Evolutionary conservation across 2,113 vertebrate genomes (phyloP).

Genomic region (Eudorcas thomsonii): DNA sequence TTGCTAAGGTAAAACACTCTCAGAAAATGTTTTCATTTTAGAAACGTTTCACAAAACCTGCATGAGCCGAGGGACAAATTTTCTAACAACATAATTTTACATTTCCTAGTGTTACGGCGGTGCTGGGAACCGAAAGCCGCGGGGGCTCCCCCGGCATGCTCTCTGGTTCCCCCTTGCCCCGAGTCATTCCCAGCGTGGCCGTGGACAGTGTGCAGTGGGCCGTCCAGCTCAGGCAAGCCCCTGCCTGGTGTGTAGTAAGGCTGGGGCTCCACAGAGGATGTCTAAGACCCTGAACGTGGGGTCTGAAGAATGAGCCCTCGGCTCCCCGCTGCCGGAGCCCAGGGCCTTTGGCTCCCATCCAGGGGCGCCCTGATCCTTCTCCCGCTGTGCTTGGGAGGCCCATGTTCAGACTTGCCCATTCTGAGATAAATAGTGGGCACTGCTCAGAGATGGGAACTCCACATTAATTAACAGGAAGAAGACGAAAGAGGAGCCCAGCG

Average conservation of each 20-base stretch:
- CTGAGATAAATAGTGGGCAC: slow-evolving; percentile 42
- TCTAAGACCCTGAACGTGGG: not conserved
- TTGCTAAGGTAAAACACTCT: not conserved
- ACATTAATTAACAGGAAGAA: slow-evolving; percentile 60
- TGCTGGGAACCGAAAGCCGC: not conserved
- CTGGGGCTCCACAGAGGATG: too few relatives aligned
- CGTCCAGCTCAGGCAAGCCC: not conserved
- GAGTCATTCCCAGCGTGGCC: not conserved
- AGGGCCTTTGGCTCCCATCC: not conserved
- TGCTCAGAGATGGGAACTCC: slow-evolving; percentile 30
- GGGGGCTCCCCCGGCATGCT: fast-evolving
- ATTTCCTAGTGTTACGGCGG: not conserved
- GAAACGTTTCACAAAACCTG: not conserved
- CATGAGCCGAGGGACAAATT: not conserved
- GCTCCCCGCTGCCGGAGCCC: not conserved
- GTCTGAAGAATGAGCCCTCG: fast-evolving
- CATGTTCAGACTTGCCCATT: slow-evolving; percentile 56
- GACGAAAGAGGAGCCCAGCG: slow-evolving; percentile 45
- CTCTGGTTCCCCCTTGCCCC: not conserved
- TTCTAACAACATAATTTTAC: not conserved
- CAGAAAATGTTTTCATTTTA: not conserved
- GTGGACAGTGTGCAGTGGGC: not conserved
- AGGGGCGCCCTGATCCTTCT: not conserved
- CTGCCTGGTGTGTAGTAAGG: too few relatives aligned
- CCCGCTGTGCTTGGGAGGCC: not conserved